Evolutionary conservation across 2,888 invertebrate genomes (phyloP), one percentile per base, ranked within the genome.

Genomic region (Tiliacea citrago): DNA sequence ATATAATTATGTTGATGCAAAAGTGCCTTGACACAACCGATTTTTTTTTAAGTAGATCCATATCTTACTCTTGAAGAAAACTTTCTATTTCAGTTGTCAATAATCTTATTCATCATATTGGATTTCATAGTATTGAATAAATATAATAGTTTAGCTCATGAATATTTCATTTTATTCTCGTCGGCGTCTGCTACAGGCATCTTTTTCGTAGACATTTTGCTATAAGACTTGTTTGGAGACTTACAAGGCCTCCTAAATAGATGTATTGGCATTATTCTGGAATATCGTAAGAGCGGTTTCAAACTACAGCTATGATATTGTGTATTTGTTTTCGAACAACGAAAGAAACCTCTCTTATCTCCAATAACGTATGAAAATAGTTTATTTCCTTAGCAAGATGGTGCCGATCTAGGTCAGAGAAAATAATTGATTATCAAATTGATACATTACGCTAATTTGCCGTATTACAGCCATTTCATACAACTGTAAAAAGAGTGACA

Each of bases 141-240:
- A 80, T 71, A 71, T 73, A 80, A 74, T 84, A 74, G 67, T 55
- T 67, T 16, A 35, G 5, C 68, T 84, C 81, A 81, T 81, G 74
- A 84, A 84, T 81, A 81, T 80, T 80, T 81, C 67, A 81, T 81
- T 67, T 18, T 68, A 55, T 70, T 60, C 47, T 74, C 70, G n/a
- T 63, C 35, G 12, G 35, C n/a, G 53, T 69, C 79, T 65, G 79
- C 39, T 39, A 51, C 21, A 67, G 55, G 1, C 51, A 78, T 62
- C 39, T 72, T 71, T 83, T 79, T 72, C 63, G n/a, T 21, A 68
- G 29, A 65, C 16, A 72, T 65, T 71, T 69, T 49, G n/a, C 9
- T 60, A 61, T 7, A 55, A 55, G 45, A 68, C 12, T 55, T 68
- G 29, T 60, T 75, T 68, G n/a, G 0, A 45, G n/a, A 39, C 35